Conservation (phyloP, 1,140 invertebrate species). For the Diabrotica undecimpunctata region DNA sequence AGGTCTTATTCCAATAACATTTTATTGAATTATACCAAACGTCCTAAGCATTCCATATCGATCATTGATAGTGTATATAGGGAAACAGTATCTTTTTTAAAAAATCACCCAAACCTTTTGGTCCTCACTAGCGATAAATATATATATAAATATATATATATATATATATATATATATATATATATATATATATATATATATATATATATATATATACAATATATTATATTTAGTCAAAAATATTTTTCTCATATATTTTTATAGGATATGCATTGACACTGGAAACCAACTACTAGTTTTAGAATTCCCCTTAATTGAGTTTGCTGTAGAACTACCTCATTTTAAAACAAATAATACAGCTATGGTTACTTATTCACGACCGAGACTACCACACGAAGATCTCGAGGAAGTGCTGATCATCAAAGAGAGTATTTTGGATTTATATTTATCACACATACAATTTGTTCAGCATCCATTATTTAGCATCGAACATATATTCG, state of each 20-base stretch:
- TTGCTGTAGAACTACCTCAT: slow-evolving; percentile 23
- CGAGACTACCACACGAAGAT: slow-evolving; percentile 15
- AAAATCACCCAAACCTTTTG: too few relatives aligned
- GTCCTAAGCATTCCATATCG: too few relatives aligned
- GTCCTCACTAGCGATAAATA: too few relatives aligned
- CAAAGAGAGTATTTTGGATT: slow-evolving; percentile 42
- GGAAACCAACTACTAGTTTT: slow-evolving; percentile 28
- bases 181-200: too few relatives aligned
- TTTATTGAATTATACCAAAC: too few relatives aligned
- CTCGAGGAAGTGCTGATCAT: slow-evolving; percentile 39
- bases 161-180: too few relatives aligned
- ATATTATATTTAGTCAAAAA: too few relatives aligned
- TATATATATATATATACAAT: too few relatives aligned
- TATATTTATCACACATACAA: slow-evolving; percentile 43
- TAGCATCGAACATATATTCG: slow-evolving; percentile 46
- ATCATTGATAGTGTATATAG: too few relatives aligned
- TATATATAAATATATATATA: too few relatives aligned
- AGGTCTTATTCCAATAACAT: too few relatives aligned
- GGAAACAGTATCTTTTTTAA: too few relatives aligned
- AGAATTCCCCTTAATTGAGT: slow-evolving; percentile 27
- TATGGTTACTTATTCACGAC: slow-evolving; percentile 20
- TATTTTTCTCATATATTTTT: slow-evolving; percentile 9
- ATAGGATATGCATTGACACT: slow-evolving; percentile 36
- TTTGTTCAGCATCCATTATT: slow-evolving; percentile 48
- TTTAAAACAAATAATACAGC: slow-evolving; percentile 16